These are phyloP conservation scores for Ceratoteleas bidentatus DNA, from an alignment of 1,140 invertebrate genomes.

Conservation along the genomic window DNA sequence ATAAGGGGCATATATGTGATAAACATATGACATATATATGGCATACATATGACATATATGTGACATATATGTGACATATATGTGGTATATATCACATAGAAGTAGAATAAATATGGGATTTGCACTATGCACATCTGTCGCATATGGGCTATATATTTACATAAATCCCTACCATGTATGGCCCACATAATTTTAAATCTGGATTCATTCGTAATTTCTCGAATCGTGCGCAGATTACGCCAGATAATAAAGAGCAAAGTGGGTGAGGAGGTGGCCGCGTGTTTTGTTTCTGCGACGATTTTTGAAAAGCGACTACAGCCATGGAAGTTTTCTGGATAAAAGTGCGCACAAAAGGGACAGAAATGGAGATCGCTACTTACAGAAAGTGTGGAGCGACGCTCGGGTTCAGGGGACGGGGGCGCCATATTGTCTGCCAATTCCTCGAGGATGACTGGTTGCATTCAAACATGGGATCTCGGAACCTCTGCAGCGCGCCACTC, in stretches of 20 bases:
- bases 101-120: too few relatives aligned
- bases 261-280: background rate
- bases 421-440: slow-evolving; percentile 79
- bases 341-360: slow-evolving; percentile 64
- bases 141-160: too few relatives aligned
- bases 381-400: slow-evolving; percentile 51
- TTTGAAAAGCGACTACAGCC: slow-evolving; percentile 50
- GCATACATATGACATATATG: too few relatives aligned
- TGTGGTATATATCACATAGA: too few relatives aligned
- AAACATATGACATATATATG: too few relatives aligned
- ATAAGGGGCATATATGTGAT: too few relatives aligned
- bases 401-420: slow-evolving; percentile 61
- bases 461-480: slow-evolving; percentile 70
- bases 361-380: slow-evolving; percentile 68
- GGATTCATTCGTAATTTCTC: too few relatives aligned
- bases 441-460: slow-evolving; percentile 78
- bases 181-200: too few relatives aligned
- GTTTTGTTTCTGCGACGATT: slow-evolving; percentile 51
- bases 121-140: too few relatives aligned
- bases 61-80: too few relatives aligned
- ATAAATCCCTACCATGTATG: too few relatives aligned
- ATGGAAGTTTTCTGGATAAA: slow-evolving; percentile 60
- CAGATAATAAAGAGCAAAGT: background rate
- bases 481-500: slow-evolving; percentile 66
- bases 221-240: too few relatives aligned